Base-by-base conservation (phyloP, 2,888 invertebrate species). In the Agelastica alni region DNA sequence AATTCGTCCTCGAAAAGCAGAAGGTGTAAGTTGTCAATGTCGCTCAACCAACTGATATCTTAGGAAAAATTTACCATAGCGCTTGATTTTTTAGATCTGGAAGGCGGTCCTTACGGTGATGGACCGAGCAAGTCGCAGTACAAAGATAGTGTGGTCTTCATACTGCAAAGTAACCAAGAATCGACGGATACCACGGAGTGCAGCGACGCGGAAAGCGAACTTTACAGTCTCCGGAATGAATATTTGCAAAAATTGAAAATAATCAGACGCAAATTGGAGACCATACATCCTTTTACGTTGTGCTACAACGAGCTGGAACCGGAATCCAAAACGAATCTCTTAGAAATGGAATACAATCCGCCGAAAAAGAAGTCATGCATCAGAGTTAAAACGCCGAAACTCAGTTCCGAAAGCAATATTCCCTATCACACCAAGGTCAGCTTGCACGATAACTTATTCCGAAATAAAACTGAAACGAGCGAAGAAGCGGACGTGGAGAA, bases 161-260 rank as follows among this genome's bases (percentile, higher is more conserved):
- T 61, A 58, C 31, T 58, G 41, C 41, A 51, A 48, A 53, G 56
- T 7, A 42, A 53, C 22, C 47, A 51, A 16, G 31, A 51, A n/a
- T 32, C 43, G 1, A 22, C 52, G 3, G 49, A 43, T 13, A 28
- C 44, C 2, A 48, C 59, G 14, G 59, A 58, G 26, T 26, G 41
- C 7, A 57, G 51, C 18, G 56, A 53, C 10, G 51, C 34, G 6
- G 53, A 51, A 20, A 41, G 45, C 13, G 63, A 63, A 5, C 42
- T 65, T 4, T 65, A 65, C 28, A 59, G 54, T 31, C 42, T 60
- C 13, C 41, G 59, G 26, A 59, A 61, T 30, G 58, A 65, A 30
- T 62, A 67, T 47, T 28, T 64, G 16, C 53, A 62, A 31, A 59
- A 61, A 17, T 51, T 67, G 26, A 67, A 67, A 26, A 48, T 51